These are phyloP conservation scores for Beaufortia kweichowensis DNA, from an alignment of 2,113 vertebrate genomes.

Conservation along the genomic window DNA sequence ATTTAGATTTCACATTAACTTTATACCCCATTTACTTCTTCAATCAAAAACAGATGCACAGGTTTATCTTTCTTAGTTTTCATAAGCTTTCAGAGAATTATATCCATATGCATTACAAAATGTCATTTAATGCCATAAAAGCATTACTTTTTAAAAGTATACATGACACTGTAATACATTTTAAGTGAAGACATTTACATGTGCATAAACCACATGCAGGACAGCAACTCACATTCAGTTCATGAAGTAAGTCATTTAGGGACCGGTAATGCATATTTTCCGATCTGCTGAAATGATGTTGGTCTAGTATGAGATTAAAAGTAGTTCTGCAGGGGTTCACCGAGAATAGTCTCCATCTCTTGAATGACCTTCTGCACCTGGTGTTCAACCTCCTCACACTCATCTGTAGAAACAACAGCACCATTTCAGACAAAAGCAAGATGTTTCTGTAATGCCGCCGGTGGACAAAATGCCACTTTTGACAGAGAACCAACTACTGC, in stretches of 20 bases:
- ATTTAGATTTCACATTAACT: not conserved
- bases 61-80: not conserved
- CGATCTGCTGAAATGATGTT: not conserved
- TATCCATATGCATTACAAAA: not conserved
- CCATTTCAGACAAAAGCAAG: not conserved
- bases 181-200: not conserved
- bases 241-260: not conserved
- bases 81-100: not conserved
- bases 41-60: not conserved
- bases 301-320: conserved; percentile 72
- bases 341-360: conserved; percentile 87
- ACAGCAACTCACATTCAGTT: not conserved
- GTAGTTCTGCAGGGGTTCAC: conserved; percentile 93
- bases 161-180: not conserved
- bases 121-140: not conserved
- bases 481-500: no score
- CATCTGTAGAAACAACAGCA: conserved; percentile 75
- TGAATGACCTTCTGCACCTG: conserved; percentile 92
- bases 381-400: conserved; percentile 92
- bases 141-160: not conserved
- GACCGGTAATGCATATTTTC: not conserved
- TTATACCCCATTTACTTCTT: no score
- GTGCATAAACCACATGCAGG: not conserved
- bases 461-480: no score
- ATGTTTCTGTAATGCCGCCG: not conserved